Evolutionary conservation across 1,140 invertebrate species (phyloP).

Genomic region (Drosophila mojavensis): DNA sequence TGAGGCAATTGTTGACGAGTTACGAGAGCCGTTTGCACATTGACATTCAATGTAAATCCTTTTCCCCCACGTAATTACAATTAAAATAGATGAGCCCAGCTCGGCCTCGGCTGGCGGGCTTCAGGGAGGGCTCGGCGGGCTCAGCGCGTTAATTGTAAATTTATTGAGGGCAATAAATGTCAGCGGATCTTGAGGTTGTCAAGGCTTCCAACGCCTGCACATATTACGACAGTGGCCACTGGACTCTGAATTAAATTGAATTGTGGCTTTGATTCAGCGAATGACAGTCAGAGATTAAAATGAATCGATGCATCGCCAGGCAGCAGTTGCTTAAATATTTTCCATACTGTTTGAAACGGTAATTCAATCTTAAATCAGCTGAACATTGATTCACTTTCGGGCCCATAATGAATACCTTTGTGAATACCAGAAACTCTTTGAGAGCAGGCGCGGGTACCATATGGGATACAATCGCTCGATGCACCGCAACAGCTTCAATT

Average conservation of each 20-base stretch:
- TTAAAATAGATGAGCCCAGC: conserved; percentile 54
- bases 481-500: not conserved
- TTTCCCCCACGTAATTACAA: conserved; percentile 67
- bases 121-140: conserved; percentile 13
- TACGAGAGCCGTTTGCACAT: conserved; percentile 52
- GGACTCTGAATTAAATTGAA: too few relatives aligned
- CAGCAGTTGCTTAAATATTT: too few relatives aligned
- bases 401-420: not conserved
- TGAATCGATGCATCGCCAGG: too few relatives aligned
- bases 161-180: conserved; percentile 80
- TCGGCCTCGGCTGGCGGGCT: conserved; percentile 23
- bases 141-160: conserved; percentile 67
- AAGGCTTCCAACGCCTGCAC: too few relatives aligned
- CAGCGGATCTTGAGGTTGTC: conserved; percentile 54
- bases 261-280: too few relatives aligned
- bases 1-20: conserved; percentile 43
- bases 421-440: not conserved
- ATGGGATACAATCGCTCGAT: not conserved
- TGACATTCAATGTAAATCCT: conserved; percentile 57
- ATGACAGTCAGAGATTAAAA: too few relatives aligned
- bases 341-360: too few relatives aligned
- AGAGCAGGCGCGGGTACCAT: not conserved
- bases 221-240: too few relatives aligned
- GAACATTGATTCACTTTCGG: not conserved
- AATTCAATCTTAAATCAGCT: not conserved